Evolutionary conservation across 53 echinoderm and acorn worm species (phyloP).

Genomic region (Zoroaster sp.): DNA sequence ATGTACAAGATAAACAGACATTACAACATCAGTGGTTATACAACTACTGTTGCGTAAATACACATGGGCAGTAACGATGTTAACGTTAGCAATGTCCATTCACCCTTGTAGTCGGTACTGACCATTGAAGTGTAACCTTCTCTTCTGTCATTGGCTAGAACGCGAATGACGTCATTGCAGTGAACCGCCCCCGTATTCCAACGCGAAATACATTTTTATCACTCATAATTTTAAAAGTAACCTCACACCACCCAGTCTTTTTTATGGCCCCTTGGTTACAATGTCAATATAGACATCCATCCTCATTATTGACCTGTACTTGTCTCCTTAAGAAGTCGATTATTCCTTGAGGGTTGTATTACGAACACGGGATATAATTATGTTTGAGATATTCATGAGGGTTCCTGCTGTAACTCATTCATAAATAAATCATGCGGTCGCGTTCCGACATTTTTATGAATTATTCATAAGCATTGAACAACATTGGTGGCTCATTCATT

Average conservation of each 20-base stretch:
- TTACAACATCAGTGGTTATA: neutral
- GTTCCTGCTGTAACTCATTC: neutral
- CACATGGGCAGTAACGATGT: neutral
- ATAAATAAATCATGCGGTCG: neutral
- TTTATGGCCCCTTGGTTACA: too few species aligned
- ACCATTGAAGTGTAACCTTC: too few species aligned
- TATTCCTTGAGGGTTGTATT: neutral
- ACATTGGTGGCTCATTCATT: neutral
- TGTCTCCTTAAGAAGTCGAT: neutral
- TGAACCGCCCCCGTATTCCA: too few species aligned
- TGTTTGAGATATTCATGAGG: constrained; percentile 23
- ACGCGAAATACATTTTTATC: too few species aligned
- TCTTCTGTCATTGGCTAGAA: too few species aligned
- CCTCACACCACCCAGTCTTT: too few species aligned
- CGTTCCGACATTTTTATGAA: neutral
- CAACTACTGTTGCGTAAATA: neutral
- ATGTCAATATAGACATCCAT: neutral
- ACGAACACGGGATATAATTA: neutral
- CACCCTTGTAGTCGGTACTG: neutral
- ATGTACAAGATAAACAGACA: neutral
- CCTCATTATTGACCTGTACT: neutral
- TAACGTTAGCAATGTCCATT: neutral
- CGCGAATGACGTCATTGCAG: too few species aligned
- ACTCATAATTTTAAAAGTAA: too few species aligned
- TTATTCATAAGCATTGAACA: constrained; percentile 11